phyloP scores from a whole-genome alignment of 2,113 vertebrate species.

The Lota lota region DNA sequence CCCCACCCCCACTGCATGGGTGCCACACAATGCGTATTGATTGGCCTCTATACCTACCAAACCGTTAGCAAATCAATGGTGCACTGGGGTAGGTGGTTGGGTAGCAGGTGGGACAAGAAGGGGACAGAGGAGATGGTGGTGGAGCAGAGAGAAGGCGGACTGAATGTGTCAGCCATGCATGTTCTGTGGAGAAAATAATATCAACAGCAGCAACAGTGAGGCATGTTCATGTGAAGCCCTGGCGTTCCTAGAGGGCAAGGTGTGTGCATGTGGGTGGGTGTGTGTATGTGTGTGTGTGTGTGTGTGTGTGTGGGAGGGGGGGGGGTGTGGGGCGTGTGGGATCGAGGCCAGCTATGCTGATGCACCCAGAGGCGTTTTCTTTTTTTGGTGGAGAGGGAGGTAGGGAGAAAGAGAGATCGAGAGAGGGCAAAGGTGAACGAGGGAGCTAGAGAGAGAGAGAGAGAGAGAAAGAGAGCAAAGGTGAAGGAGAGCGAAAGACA shows the following conservation, averaged over 20 bases:
- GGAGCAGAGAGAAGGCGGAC: neutral
- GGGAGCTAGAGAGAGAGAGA: conserved; percentile 16
- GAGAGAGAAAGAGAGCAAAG: conserved; percentile 23
- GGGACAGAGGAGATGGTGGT: neutral
- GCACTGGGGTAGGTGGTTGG: conserved; percentile 30
- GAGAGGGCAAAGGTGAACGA: neutral
- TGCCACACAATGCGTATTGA: conserved; percentile 41
- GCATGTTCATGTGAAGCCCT: no score
- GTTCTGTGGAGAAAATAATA: conserved; percentile 5
- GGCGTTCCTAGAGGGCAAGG: no score
- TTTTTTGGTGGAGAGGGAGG: conserved; percentile 41
- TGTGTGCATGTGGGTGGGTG: conserved; percentile 2
- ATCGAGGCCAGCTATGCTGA: conserved; percentile 37
- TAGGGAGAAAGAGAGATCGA: neutral
- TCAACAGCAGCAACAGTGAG: conserved; percentile 20
- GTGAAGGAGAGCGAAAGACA: conserved; percentile 4
- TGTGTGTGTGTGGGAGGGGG: no score
- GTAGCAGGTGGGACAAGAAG: conserved; percentile 11
- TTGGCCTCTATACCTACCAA: conserved; percentile 57
- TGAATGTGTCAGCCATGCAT: neutral
- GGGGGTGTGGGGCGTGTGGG: conserved; percentile 33
- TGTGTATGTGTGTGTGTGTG: conserved; percentile 1
- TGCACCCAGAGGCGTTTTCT: conserved; percentile 33
- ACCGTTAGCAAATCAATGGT: conserved; percentile 56
- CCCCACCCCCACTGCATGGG: conserved; percentile 11